Conservation (phyloP, 1,140 invertebrate genomes). For the Lucilia sericata region DNA sequence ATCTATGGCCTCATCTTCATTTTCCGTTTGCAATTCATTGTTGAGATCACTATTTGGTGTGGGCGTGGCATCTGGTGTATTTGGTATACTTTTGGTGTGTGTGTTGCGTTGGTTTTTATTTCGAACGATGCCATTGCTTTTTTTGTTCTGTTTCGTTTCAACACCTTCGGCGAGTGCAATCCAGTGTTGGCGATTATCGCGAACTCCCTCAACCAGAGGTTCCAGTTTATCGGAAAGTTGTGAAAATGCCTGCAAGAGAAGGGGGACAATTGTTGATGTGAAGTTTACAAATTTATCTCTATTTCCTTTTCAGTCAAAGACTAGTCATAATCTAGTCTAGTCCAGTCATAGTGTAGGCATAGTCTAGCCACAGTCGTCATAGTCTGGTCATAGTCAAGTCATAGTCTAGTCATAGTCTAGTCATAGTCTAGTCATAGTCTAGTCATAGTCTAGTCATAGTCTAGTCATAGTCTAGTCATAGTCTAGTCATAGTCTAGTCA, state of each 20-base stretch:
- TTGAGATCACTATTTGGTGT: conserved; percentile 30
- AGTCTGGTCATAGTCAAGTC: too few species aligned
- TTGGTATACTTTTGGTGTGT: background rate
- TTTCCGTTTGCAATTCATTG: conserved; percentile 20
- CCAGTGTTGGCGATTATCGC: conserved; percentile 86
- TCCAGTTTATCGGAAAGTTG: conserved; percentile 80
- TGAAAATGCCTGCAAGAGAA: conserved; percentile 81
- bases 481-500: too few species aligned
- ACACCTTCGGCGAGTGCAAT: conserved; percentile 76
- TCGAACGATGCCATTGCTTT: conserved; percentile 9
- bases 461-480: too few species aligned
- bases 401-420: too few species aligned
- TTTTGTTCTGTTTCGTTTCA: conserved; percentile 57
- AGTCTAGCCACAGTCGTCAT: too few species aligned
- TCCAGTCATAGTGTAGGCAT: too few species aligned
- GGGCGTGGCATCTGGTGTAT: background rate
- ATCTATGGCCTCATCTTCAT: conserved; percentile 52
- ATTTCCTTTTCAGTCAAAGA: too few species aligned
- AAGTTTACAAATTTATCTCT: background rate
- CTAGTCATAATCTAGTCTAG: too few species aligned
- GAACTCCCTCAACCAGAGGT: conserved; percentile 87
- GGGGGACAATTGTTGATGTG: background rate
- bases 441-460: too few species aligned
- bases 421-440: too few species aligned
- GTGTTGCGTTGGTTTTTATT: conserved; percentile 27